Conservation (phyloP, 1,140 invertebrate species). For the Bombyx mori region DNA sequence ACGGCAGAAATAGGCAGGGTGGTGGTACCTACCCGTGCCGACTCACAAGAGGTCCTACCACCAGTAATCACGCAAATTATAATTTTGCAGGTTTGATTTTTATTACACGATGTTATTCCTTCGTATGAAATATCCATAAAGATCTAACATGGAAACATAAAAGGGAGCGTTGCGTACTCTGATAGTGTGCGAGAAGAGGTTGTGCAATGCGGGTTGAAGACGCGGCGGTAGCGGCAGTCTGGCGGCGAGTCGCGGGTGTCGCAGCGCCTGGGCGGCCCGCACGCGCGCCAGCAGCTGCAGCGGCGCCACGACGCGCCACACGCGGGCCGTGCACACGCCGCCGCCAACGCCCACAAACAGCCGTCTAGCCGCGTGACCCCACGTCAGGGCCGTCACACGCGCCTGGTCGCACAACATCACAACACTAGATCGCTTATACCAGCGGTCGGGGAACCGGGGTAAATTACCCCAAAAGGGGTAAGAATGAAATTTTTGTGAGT, state of each 20-base stretch:
- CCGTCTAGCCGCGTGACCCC: conserved; percentile 97
- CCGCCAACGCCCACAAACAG: conserved; percentile 94
- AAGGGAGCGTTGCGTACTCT: conserved; percentile 71
- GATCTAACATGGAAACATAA: too few species aligned
- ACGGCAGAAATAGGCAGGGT: too few species aligned
- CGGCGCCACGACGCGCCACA: conserved; percentile 90
- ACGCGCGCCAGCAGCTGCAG: conserved; percentile 89
- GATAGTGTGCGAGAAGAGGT: conserved; percentile 96
- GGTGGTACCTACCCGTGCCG: too few species aligned
- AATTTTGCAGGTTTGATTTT: too few species aligned
- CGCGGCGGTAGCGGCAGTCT: conserved; percentile 88
- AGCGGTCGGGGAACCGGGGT: too few species aligned
- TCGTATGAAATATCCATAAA: too few species aligned
- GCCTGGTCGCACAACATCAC: conserved; percentile 67
- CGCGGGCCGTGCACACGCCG: conserved; percentile 92
- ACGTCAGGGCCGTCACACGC: conserved; percentile 92
- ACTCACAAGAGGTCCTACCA: too few species aligned
- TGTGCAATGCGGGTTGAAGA: conserved; percentile 86
- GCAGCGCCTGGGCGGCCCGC: conserved; percentile 74
- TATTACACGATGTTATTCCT: too few species aligned
- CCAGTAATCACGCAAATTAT: too few species aligned
- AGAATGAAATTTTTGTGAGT: too few species aligned
- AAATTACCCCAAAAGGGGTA: too few species aligned
- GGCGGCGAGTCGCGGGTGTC: conserved; percentile 85
- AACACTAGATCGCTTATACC: too few species aligned